Conservation (phyloP, 1,140 invertebrate species). For the Helicorthomorpha holstii region DNA sequence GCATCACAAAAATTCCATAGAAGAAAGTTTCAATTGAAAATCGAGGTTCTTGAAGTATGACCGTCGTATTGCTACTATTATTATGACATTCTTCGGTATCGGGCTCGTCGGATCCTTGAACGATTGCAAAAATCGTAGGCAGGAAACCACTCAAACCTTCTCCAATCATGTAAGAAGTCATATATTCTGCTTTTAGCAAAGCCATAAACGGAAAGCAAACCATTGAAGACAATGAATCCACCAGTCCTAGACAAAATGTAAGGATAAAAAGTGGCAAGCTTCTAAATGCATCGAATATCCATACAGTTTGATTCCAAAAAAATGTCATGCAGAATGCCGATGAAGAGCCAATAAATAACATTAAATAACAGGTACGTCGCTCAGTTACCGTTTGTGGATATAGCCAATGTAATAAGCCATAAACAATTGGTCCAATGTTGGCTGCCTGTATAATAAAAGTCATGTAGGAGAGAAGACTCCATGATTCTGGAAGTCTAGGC, state of each 20-base stretch:
- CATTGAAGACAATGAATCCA: conserved; percentile 84
- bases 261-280: conserved; percentile 55
- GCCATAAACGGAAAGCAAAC: conserved; percentile 80
- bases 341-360: conserved; percentile 43
- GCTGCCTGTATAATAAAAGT: conserved; percentile 65
- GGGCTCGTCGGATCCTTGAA: conserved; percentile 50
- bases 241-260: conserved; percentile 61
- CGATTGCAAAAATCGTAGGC: conserved; percentile 61
- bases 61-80: too few species aligned
- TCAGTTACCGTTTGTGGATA: not conserved
- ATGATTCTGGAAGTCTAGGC: conserved; percentile 61
- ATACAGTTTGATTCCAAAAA: conserved; percentile 46
- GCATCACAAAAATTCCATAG: conserved; percentile 38
- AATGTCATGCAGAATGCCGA: conserved; percentile 51
- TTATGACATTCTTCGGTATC: too few species aligned
- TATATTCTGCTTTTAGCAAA: conserved; percentile 51
- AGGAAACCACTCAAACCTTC: conserved; percentile 75
- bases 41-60: conserved; percentile 10
- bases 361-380: conserved; percentile 32
- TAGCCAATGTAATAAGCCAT: conserved; percentile 22
- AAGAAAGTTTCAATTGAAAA: conserved; percentile 43
- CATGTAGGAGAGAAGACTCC: conserved; percentile 71
- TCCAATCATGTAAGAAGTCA: conserved; percentile 46
- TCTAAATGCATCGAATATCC: conserved; percentile 36
- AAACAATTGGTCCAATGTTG: conserved; percentile 63